Percentiles rank a stretch among this genome's conserved stretches.
Conservation (phyloP, 2,797 vertebrate genomes). For the Diglossa cyanea region DNA sequence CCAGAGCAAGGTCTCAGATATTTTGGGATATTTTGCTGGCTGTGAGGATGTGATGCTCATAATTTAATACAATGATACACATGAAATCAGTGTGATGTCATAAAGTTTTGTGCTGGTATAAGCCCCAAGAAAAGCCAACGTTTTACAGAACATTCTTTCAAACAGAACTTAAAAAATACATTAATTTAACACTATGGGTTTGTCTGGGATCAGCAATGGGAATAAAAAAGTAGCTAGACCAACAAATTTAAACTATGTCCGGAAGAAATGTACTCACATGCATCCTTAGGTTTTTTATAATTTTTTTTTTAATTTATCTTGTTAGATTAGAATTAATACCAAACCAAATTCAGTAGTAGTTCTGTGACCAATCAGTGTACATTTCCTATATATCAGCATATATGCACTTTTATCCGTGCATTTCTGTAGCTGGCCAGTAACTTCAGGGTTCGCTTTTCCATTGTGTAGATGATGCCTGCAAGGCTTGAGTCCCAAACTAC, state of each 20-base stretch:
- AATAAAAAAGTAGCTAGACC: neutral
- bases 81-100: neutral
- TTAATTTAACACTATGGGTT: neutral
- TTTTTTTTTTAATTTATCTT: neutral
- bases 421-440: neutral
- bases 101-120: neutral
- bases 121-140: neutral
- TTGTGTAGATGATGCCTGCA: neutral
- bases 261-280: neutral
- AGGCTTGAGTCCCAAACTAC: accelerated
- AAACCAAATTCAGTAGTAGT: neutral
- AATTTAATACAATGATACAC: neutral
- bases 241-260: neutral
- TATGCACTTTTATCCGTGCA: neutral
- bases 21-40: neutral
- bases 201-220: neutral
- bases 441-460: neutral
- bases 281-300: neutral
- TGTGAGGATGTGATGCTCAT: neutral
- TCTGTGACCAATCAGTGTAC: neutral
- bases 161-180: neutral
- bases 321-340: neutral
- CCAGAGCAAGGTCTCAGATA: neutral
- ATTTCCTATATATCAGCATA: neutral
- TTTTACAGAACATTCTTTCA: neutral